A percentile compares a stretch with the other conserved stretches of the same genome.
phyloP scores from a whole-genome alignment of 2,797 vertebrate genomes.

The Triplophysa yarkandensis region DNA sequence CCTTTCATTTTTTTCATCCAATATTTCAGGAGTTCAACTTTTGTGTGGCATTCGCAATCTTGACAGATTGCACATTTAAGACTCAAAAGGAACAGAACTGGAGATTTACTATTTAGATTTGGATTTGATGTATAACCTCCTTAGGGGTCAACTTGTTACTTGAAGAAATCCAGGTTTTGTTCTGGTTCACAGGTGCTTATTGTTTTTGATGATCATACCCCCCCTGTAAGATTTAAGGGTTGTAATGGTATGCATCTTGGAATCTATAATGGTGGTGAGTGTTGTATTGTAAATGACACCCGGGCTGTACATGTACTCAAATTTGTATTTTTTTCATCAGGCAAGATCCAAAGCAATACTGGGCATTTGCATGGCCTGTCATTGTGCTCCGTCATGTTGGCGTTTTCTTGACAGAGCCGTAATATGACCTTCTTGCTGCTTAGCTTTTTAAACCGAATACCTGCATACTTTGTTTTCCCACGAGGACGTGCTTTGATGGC shows the following conservation, averaged over 20 bases:
- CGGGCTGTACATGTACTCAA: no score
- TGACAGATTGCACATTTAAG: not conserved
- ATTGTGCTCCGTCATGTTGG: slow-evolving; percentile 37
- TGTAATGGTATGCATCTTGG: not conserved
- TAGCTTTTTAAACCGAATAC: slow-evolving; percentile 28
- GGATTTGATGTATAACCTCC: slow-evolving; percentile 13
- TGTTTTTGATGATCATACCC: no score
- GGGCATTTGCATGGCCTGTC: not conserved
- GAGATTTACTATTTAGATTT: not conserved
- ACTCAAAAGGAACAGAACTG: not conserved
- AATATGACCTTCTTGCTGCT: slow-evolving; percentile 34
- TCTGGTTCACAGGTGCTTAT: no score
- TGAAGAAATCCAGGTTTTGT: no score
- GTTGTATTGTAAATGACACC: no score
- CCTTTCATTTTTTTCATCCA: no score
- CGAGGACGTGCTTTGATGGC: slow-evolving; percentile 14
- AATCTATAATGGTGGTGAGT: no score
- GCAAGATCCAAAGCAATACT: not conserved
- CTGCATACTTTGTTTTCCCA: slow-evolving; percentile 41
- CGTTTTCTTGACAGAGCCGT: slow-evolving; percentile 33
- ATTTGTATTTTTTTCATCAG: not conserved
- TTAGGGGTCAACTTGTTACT: no score
- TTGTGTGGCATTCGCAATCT: no score
- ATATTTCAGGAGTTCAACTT: no score
- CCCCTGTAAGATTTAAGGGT: not conserved